Percentiles rank a stretch among this genome's conserved stretches.
phyloP scores from a whole-genome alignment of 1,140 invertebrate species.

The Onthophagus taurus region DNA sequence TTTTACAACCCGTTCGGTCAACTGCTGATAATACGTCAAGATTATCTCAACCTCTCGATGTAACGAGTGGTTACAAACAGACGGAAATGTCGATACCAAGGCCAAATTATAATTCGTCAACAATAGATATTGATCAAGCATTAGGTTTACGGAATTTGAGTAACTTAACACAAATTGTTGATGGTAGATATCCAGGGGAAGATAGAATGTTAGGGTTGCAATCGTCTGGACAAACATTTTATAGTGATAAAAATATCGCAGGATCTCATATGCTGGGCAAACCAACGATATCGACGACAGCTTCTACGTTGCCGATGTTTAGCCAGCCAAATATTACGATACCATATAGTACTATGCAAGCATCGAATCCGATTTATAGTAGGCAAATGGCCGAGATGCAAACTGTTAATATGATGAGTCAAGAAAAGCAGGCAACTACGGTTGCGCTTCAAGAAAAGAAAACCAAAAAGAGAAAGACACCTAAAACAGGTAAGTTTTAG shows the following conservation, averaged over 20 bases:
- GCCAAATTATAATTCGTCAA: constrained; percentile 23
- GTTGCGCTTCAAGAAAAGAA: constrained; percentile 27
- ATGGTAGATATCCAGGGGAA: constrained; percentile 46
- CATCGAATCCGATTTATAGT: constrained; percentile 22
- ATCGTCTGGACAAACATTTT: constrained; percentile 29
- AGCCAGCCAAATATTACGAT: constrained; percentile 26
- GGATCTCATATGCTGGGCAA: constrained; percentile 45
- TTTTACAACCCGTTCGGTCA: constrained; percentile 3
- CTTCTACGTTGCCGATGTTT: constrained; percentile 30
- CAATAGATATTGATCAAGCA: constrained; percentile 28
- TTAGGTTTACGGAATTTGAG: constrained; percentile 40
- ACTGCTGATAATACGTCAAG: constrained; percentile 10
- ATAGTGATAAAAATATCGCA: constrained; percentile 42
- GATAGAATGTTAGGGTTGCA: constrained; percentile 42
- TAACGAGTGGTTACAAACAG: constrained; percentile 19
- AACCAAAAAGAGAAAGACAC: constrained; percentile 32
- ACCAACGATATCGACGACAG: constrained; percentile 39
- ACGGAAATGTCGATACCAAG: constrained; percentile 21
- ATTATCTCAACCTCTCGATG: constrained; percentile 15
- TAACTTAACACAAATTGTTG: constrained; percentile 50
- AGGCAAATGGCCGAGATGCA: constrained; percentile 22
- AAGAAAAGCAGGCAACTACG: constrained; percentile 6
- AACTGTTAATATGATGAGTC: constrained; percentile 15
- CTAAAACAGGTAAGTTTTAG: constrained; percentile 27
- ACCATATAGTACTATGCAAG: constrained; percentile 7